Percentiles rank a stretch among this genome's conserved stretches.
Evolutionary conservation across 2,113 vertebrate species (phyloP).

Genomic region (Tinamus guttatus): DNA sequence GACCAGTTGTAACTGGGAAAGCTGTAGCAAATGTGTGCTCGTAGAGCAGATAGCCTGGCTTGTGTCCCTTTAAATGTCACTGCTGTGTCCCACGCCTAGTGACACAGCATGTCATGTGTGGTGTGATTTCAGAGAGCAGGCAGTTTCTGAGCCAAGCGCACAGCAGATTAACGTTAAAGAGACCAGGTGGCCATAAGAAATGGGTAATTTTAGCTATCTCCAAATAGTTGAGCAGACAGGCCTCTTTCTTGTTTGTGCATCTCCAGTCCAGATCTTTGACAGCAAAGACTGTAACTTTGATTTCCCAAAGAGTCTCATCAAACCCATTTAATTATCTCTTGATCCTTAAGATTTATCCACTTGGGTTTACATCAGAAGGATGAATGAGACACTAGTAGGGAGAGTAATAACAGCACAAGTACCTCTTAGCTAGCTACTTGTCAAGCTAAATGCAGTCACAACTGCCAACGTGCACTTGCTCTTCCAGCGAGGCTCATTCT

Average conservation of each 20-base stretch:
- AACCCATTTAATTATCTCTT: constrained; percentile 14
- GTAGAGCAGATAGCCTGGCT: background rate
- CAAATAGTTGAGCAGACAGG: constrained; percentile 55
- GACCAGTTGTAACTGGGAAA: background rate
- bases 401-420: background rate
- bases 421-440: background rate
- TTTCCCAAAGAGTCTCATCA: constrained; percentile 1
- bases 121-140: constrained; percentile 6
- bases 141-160: constrained; percentile 2
- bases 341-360: background rate
- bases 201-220: constrained; percentile 63
- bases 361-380: background rate
- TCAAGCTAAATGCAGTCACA: background rate
- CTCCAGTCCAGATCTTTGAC: background rate
- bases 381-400: background rate
- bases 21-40: rapidly evolving
- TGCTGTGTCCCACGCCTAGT: constrained; percentile 3
- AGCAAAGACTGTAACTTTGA: constrained; percentile 4
- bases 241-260: background rate
- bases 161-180: constrained; percentile 68
- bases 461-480: background rate
- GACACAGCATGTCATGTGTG: constrained; percentile 25
- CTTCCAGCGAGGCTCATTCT: background rate
- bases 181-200: constrained; percentile 67
- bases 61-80: constrained; percentile 24